Base-by-base conservation (phyloP, 2,113 vertebrate genomes). In the Hemiscyllium ocellatum region DNA sequence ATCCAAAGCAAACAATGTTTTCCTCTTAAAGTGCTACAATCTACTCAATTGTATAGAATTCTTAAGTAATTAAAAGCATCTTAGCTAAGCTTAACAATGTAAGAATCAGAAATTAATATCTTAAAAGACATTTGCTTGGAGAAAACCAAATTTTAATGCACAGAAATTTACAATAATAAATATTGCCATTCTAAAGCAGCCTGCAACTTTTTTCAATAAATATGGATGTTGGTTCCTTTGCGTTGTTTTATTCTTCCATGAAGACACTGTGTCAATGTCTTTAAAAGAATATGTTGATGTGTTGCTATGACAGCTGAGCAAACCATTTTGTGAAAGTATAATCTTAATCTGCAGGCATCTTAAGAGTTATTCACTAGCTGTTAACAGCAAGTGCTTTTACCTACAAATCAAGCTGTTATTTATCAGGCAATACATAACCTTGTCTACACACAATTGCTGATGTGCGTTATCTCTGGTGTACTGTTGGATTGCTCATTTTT, bases 341-440 rank as follows among this genome's bases (percentile, higher is more conserved):
- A 95, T 95, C 69, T 95, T 72, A 72, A 95, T 95, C 94, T 95
- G 94, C 68, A 95, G 94, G 94, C 94, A 95, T 95, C 47, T 95
- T 95, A 95, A 47, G 93, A 95, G 94, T 95, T 95, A 95, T 95
- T 68, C 94, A 76, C 47, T 95, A 17, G 94, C 94, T 76, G 94
- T 95, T 95, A 95, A 95, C 94, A 95, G 94, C 94, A 72, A 95
- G 94, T 72, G 94, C 68, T 95, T 95, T 95, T 72, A 95, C 69
- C 69, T 72, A 95, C 69, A 95, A 95, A 95, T 95, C 94, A 95
- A 95, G 94, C 94, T 72, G 94, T 95, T 95, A 95, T 95, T 95
- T 95, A 95, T 95, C 94, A 95, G 94, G 94, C 68, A 95, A 95
- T 95, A 76, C 94, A 95, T 95, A 95, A 95, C 68, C 94, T 95